Percentiles rank a stretch among this genome's conserved stretches.
phyloP scores from a whole-genome alignment of 2,888 invertebrate genomes.

The Osmoderma eremita region DNA sequence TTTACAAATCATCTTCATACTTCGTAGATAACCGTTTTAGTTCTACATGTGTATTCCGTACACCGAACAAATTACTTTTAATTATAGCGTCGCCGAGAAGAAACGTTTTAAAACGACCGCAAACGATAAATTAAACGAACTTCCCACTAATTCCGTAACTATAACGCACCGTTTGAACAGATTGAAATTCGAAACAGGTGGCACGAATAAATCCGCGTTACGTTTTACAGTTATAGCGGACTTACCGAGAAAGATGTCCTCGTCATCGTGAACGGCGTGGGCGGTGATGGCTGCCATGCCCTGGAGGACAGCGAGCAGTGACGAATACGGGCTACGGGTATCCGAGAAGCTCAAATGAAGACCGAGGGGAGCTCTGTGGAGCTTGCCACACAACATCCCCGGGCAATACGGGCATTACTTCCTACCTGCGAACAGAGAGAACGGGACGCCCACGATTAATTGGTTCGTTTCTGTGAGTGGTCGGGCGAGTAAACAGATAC shows the following conservation, averaged over 20 bases:
- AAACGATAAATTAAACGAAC: background rate
- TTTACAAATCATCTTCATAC: too few relatives aligned
- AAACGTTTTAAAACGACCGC: background rate
- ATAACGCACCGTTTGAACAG: background rate
- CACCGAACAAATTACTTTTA: background rate
- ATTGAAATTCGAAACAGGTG: background rate
- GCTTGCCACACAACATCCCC: slow-evolving; percentile 68
- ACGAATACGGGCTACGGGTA: slow-evolving; percentile 68
- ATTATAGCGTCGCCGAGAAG: background rate
- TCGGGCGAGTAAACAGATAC: background rate
- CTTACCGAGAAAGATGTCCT: slow-evolving; percentile 73
- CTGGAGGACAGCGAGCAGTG: slow-evolving; percentile 70
- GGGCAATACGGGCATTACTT: slow-evolving; percentile 58
- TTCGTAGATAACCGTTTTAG: too few relatives aligned
- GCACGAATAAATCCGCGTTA: background rate
- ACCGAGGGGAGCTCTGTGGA: slow-evolving; percentile 64
- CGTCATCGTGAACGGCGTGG: slow-evolving; percentile 68
- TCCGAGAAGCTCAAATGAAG: slow-evolving; percentile 62
- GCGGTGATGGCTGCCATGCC: slow-evolving; percentile 69
- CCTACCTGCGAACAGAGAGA: slow-evolving; percentile 57
- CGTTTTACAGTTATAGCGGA: slow-evolving; percentile 5
- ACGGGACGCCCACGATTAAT: slow-evolving; percentile 37
- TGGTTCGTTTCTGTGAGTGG: background rate
- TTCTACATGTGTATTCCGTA: too few relatives aligned
- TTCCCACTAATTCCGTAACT: background rate